Percentiles rank a stretch among this genome's conserved stretches.
Conservation (phyloP, 2,888 invertebrate species). For the Drosophila peninsularis region DNA sequence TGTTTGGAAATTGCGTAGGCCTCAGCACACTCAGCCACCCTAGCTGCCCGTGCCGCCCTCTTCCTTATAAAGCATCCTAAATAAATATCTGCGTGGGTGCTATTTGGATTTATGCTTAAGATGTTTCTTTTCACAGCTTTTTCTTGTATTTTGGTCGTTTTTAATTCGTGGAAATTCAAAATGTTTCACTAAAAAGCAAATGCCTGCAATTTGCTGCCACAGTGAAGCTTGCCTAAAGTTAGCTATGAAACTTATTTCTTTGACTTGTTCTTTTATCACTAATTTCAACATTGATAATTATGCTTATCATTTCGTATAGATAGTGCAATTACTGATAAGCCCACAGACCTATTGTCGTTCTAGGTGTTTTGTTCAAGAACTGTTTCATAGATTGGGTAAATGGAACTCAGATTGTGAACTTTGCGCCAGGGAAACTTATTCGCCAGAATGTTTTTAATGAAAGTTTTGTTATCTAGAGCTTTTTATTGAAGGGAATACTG, state of each 20-base stretch:
- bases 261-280: slow-evolving; percentile 1
- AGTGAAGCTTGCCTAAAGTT: neutral
- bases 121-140: slow-evolving; percentile 8
- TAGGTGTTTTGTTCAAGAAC: neutral
- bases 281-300: slow-evolving; percentile 10
- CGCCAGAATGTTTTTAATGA: neutral
- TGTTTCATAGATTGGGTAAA: neutral
- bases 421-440: neutral
- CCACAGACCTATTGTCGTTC: neutral
- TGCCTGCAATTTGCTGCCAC: slow-evolving; percentile 7
- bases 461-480: neutral
- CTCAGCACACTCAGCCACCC: neutral
- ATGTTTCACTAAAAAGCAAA: neutral
- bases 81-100: slow-evolving; percentile 21
- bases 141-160: neutral
- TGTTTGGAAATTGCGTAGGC: slow-evolving; percentile 12
- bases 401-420: slow-evolving; percentile 2
- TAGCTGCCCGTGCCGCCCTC: neutral
- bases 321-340: slow-evolving; percentile 21
- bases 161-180: slow-evolving; percentile 11
- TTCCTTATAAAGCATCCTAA: slow-evolving; percentile 2
- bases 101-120: slow-evolving; percentile 10
- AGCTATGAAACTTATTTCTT: neutral
- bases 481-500: neutral
- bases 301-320: slow-evolving; percentile 22